Evolutionary conservation across 2,888 invertebrate genomes (phyloP).

Genomic region (Deroplatys truncata): DNA sequence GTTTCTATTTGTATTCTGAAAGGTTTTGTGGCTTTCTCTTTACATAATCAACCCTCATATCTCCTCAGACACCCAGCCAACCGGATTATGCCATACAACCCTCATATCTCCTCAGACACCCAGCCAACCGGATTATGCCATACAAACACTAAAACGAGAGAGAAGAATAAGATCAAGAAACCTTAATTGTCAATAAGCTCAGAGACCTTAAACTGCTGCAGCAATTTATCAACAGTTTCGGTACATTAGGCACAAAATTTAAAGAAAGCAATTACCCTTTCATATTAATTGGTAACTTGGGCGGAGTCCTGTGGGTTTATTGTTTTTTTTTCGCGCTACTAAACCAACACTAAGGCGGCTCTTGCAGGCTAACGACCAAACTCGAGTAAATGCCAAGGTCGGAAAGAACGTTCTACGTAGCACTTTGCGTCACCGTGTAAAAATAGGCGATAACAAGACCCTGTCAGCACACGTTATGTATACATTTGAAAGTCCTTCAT

Average conservation of each 20-base stretch:
- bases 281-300: background rate
- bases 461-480: background rate
- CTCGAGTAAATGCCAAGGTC: background rate
- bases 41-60: too few relatives aligned
- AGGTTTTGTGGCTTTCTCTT: too few relatives aligned
- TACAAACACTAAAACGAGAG: too few relatives aligned
- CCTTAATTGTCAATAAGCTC: too few relatives aligned
- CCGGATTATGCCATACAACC: too few relatives aligned
- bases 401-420: background rate
- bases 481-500: background rate
- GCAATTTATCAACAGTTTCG: background rate
- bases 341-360: background rate
- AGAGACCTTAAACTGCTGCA: too few relatives aligned
- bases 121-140: too few relatives aligned
- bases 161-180: too few relatives aligned
- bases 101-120: too few relatives aligned
- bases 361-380: background rate
- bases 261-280: background rate
- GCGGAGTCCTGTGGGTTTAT: background rate
- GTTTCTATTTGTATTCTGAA: too few relatives aligned
- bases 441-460: background rate
- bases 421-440: background rate
- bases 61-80: too few relatives aligned
- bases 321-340: background rate
- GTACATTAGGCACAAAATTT: background rate